These are phyloP conservation scores for Alviniconcha strummeri DNA, from an alignment of 2,888 invertebrate species.

Conservation along the genomic window DNA sequence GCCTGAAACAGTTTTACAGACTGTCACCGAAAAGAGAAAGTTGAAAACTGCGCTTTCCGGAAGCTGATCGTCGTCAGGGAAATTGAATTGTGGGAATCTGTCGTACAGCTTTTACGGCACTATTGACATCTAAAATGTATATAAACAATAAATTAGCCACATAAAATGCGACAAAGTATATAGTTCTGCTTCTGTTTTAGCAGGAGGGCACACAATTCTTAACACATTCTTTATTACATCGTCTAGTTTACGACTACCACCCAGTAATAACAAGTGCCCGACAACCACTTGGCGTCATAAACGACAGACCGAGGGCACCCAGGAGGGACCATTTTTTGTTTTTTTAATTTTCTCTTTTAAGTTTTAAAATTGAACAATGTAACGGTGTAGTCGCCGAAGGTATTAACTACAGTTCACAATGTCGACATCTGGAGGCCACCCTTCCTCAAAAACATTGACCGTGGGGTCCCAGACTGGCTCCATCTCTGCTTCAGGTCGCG, in stretches of 20 bases:
- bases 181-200: too few relatives aligned
- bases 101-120: neutral
- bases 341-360: neutral
- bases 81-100: conserved; percentile 32
- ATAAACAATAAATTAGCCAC: too few relatives aligned
- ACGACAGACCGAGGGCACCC: neutral
- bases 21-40: conserved; percentile 10
- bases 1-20: too few relatives aligned
- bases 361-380: neutral
- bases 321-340: neutral
- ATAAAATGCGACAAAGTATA: too few relatives aligned
- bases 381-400: neutral
- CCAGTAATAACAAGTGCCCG: conserved; percentile 24
- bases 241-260: conserved; percentile 31
- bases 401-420: neutral
- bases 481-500: conserved; percentile 24
- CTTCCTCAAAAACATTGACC: conserved; percentile 30
- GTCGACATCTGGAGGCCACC: conserved; percentile 28
- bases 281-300: conserved; percentile 29
- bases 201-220: too few relatives aligned
- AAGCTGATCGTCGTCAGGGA: conserved; percentile 34
- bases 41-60: conserved; percentile 14
- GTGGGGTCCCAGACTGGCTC: conserved; percentile 23
- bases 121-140: too few relatives aligned
- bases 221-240: too few relatives aligned